phyloP scores from a whole-genome alignment of 30 jellyfish, hydroid and myxozoan species.

The Turritopsis rubra region DNA sequence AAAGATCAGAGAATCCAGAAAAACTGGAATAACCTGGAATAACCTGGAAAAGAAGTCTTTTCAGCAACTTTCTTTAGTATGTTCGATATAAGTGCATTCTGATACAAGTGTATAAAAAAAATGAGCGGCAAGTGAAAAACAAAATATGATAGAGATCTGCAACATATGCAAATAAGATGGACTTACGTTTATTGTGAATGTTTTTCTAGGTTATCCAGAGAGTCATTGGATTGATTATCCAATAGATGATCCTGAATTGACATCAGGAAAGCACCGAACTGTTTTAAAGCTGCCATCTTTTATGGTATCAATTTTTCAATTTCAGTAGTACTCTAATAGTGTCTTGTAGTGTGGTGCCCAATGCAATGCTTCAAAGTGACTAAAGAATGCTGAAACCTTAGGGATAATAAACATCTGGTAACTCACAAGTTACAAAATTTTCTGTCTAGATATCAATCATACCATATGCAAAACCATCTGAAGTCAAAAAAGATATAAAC shows the following conservation, averaged over 20 bases:
- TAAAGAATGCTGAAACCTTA: not conserved
- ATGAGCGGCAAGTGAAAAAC: too few relatives aligned
- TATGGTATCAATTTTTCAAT: conserved; percentile 35
- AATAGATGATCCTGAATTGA: conserved; percentile 76
- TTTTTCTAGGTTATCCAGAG: conserved; percentile 8
- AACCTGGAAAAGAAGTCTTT: too few relatives aligned
- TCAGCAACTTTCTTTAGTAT: too few relatives aligned
- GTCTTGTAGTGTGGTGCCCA: not conserved
- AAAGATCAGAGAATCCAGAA: too few relatives aligned
- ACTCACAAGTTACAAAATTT: not conserved
- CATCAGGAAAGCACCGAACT: conserved; percentile 76
- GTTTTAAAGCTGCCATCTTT: conserved; percentile 58
- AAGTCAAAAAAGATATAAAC: conserved; percentile 64
- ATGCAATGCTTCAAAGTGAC: not conserved
- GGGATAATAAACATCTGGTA: not conserved
- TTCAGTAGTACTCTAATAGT: not conserved
- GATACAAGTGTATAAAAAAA: too few relatives aligned
- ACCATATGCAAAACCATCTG: conserved; percentile 85
- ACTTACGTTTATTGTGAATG: not conserved
- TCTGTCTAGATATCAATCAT: conserved; percentile 53
- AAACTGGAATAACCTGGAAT: too few relatives aligned
- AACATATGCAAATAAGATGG: too few relatives aligned
- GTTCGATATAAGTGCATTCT: too few relatives aligned
- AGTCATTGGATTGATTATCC: conserved; percentile 26
- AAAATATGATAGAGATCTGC: too few relatives aligned